Conservation (phyloP, 1,140 invertebrate species). For the Apis dorsata region DNA sequence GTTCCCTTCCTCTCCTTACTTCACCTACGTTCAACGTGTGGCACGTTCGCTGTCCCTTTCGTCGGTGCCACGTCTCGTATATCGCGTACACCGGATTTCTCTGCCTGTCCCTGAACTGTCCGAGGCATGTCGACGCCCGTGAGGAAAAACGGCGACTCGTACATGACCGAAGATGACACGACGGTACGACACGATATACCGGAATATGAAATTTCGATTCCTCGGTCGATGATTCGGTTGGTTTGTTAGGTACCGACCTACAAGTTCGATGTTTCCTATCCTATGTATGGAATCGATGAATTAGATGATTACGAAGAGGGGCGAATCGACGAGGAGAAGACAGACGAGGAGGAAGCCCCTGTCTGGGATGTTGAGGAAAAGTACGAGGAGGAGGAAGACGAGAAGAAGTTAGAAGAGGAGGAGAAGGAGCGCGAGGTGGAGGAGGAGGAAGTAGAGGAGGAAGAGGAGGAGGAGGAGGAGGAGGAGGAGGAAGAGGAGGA, state of each 20-base stretch:
- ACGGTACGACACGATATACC: neutral
- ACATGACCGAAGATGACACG: neutral
- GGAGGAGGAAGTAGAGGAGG: neutral
- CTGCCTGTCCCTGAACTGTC: neutral
- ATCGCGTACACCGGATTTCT: neutral
- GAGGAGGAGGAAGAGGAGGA: constrained; percentile 13
- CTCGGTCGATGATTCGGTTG: neutral
- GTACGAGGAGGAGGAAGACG: constrained; percentile 27
- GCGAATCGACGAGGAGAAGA: neutral
- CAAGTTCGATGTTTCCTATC: neutral
- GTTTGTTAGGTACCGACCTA: neutral
- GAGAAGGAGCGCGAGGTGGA: too few relatives aligned
- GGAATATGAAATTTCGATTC: too few relatives aligned
- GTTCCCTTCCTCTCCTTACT: constrained; percentile 40
- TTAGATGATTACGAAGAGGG: neutral
- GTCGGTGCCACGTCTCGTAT: neutral
- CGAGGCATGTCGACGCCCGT: neutral
- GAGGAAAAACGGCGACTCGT: neutral
- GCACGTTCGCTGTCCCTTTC: too few relatives aligned
- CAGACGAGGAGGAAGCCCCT: neutral
- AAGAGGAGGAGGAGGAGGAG: neutral
- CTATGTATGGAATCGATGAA: neutral
- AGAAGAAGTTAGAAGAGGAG: constrained; percentile 7
- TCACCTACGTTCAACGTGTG: neutral
- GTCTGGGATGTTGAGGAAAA: constrained; percentile 4